Evolutionary conservation across 2,797 vertebrate genomes (phyloP).

Genomic region (Tragelaphus eurycerus): DNA sequence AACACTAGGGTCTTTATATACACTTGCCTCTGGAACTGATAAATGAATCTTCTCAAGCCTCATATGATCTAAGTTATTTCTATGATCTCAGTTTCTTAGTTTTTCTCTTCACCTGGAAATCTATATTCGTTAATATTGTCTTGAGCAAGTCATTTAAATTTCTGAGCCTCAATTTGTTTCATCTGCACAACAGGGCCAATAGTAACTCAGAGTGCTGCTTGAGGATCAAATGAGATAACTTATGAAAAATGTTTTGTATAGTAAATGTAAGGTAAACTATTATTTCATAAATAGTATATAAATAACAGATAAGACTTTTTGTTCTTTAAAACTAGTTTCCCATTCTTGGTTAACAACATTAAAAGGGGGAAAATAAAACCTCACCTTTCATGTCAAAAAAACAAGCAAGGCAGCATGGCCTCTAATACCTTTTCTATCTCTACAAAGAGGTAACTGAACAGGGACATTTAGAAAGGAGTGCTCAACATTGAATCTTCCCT

Average conservation of each 20-base stretch:
- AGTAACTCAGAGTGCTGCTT: background rate
- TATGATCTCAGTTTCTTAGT: background rate
- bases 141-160: background rate
- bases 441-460: background rate
- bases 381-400: background rate
- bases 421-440: background rate
- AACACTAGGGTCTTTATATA: background rate
- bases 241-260: background rate
- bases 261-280: background rate
- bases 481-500: background rate
- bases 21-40: background rate
- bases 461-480: background rate
- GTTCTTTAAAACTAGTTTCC: background rate
- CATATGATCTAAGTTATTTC: background rate
- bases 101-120: background rate
- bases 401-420: background rate
- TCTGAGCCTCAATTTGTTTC: background rate
- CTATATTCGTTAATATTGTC: background rate
- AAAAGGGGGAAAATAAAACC: background rate
- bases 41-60: background rate
- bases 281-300: background rate
- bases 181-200: background rate
- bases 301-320: background rate
- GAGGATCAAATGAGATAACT: background rate
- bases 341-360: slow-evolving; percentile 22